Evolutionary conservation across 2,113 vertebrate genomes (phyloP), one percentile per base, ranked within the genome.

Genomic region (Heptranchias perlo): DNA sequence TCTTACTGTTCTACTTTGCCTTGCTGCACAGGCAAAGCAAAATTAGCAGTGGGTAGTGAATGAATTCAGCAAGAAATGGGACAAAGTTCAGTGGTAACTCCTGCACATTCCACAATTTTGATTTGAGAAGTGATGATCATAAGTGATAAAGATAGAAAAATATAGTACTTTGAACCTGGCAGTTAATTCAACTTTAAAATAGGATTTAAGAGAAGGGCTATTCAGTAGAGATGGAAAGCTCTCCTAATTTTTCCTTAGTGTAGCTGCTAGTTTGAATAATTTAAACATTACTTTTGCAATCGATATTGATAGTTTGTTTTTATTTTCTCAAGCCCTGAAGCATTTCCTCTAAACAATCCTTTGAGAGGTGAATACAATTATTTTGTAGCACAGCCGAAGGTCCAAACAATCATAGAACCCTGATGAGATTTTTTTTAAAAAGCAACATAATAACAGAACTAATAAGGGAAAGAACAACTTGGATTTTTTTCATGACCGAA

Each of bases 261-360:
- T 6, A 47, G 62, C 47, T 52, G 28, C 18, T 49, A 28, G 18
- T 67, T 94, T 65, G 61, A 95, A 67, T 69, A 47, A 95, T 95
- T 95, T 95, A 95, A 95, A 52, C 64, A 95, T 95, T 95, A 95
- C 39, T 69, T 67, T 69, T 52, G 11, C 64, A 52, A 73, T 52
- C 44, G 25, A 14, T 52, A 52, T n/a, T 52, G 65, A 52, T 95
- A 67, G 44, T 49, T 95, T 73, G 3, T 23, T 95, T 69, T 25
- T 52, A 58, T n/a, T 13, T 47, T 69, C 94, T 67, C 39, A 67
- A 95, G 23, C 44, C 39, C 65, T 47, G 11, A 95, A 95, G 25
- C 23, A 69, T 5, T 69, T 67, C 47, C 64, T 49, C 65, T 52
- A 28, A 69, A 35, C 21, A 49, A 52, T 52, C 44, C 65, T 52